Evolutionary conservation across 2,888 invertebrate genomes (phyloP).

Genomic region (Mesorhabditis sp.): DNA sequence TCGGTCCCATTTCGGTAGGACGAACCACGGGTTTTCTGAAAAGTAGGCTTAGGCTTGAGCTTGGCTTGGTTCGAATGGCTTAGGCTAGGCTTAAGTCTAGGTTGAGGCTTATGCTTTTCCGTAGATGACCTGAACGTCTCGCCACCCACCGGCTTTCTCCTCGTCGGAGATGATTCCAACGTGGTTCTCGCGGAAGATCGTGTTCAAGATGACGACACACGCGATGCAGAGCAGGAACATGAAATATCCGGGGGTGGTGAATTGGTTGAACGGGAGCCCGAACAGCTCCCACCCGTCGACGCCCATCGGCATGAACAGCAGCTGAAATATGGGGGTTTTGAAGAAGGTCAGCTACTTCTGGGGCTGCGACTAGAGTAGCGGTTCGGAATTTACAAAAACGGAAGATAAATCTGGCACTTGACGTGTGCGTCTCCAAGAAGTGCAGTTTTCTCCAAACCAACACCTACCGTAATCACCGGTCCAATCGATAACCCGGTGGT

Average conservation of each 20-base stretch:
- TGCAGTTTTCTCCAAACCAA: not conserved
- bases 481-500: slow-evolving; percentile 34
- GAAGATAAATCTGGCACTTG: too few species aligned
- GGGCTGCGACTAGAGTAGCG: not conserved
- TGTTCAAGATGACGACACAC: slow-evolving; percentile 20
- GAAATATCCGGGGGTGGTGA: slow-evolving; percentile 30
- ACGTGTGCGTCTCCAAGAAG: too few species aligned
- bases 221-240: slow-evolving; percentile 23
- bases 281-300: slow-evolving; percentile 21
- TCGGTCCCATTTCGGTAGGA: slow-evolving; percentile 12
- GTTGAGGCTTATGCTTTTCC: too few species aligned
- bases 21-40: slow-evolving; percentile 11
- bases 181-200: slow-evolving; percentile 25
- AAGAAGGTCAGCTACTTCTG: not conserved
- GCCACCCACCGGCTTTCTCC: slow-evolving; percentile 17
- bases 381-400: too few species aligned
- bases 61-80: too few species aligned
- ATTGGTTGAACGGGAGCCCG: slow-evolving; percentile 28
- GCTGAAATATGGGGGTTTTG: slow-evolving; percentile 10
- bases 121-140: not conserved
- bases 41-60: slow-evolving; percentile 6
- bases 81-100: too few species aligned
- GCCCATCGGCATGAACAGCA: slow-evolving; percentile 28
- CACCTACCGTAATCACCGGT: slow-evolving; percentile 30
- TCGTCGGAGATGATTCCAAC: slow-evolving; percentile 32